Evolutionary conservation across 2,113 vertebrate genomes (phyloP), one percentile per base, ranked within the genome.

Genomic region (Eira barbara): DNA sequence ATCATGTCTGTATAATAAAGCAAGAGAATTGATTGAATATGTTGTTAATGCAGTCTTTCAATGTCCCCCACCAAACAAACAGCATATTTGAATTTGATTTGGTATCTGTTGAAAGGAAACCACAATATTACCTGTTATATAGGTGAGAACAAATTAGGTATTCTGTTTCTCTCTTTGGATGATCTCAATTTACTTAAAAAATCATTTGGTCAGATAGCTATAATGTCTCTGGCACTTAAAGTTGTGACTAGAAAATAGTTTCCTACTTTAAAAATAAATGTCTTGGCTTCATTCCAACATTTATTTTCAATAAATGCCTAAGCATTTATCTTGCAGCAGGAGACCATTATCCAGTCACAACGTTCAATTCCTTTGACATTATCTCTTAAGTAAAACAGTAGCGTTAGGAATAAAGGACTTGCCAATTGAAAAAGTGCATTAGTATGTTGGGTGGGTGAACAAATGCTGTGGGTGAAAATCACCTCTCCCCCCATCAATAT

Each of bases 231-330:
- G 92, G 6, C 10, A 96, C 17, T 85, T 92, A 97, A 97, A 97
- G 80, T 96, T 98, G 97, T 97, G 95, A 96, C 81, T 97, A 42
- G 85, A 97, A 98, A 98, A 98, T 94, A 69, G 57, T 98, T 98
- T 98, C 39, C 45, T 96, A 82, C 63, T 98, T 98, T 96, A 96
- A 97, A 97, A 98, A 98, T 63, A 98, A 71, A 95, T 92, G 78
- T 90, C 45, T 91, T 79, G 95, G 67, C 97, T 98, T 98, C 79
- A 91, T 9, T n/a, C 96, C 95, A 98, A 94, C 55, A 55, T 97
- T 98, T 98, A 96, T 98, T 98, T 98, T 98, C 98, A 95, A 97
- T 97, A 98, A 98, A 98, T 97, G 89, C 95, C 95, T 98, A 92
- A 80, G 94, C 97, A 98, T 98, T 98, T 97, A 97, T 98, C 94